Base-by-base conservation (phyloP, 2,113 vertebrate genomes). In the Phaethornis superciliosus region DNA sequence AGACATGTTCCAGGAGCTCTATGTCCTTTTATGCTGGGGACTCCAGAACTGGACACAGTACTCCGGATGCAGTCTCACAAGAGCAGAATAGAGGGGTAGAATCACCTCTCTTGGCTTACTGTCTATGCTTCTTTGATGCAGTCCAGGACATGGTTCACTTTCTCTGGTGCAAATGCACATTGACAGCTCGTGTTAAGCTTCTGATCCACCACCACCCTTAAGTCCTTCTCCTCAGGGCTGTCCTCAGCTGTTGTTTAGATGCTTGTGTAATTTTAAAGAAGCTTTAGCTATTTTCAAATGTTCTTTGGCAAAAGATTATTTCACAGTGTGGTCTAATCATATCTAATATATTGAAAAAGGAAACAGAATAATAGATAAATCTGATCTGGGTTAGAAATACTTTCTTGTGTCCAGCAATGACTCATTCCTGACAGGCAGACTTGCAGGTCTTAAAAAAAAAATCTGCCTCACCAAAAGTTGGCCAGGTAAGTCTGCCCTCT, bases 281-380 rank as follows among this genome's bases (percentile, higher is more conserved):
- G 51, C 6, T 70, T 93, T 94, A 47, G 42, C 7, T 68, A 60
- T 89, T 90, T 96, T 79, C 8, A 86, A 81, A 92, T 46, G 21
- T 54, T 94, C 33, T 85, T 85, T 60, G 33, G 37, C 30, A 77
- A 85, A 91, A 85, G 42, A 90, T 40, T 78, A 90, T 83, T 81
- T 83, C 52, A 77, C 32, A 71, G 54, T 46, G 22, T 33, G 18
- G 47, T 70, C 62, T 81, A 70, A 28, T 70, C 16, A 0, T 52
- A 85, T 59, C 64, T 88, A 85, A 56, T 85, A 91, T 71, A 83
- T 81, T 18, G 17, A 26, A 70, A 85, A 87, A 47, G 20, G 15
- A 93, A 95, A 59, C 1, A 60, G 59, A 63, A 71, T 33, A 93
- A 69, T 28, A 40, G 15, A 89, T 54, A 88, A 65, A 83, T 63